Base-by-base conservation (phyloP, 2,888 invertebrate genomes). In the Epicampocera succincta region DNA sequence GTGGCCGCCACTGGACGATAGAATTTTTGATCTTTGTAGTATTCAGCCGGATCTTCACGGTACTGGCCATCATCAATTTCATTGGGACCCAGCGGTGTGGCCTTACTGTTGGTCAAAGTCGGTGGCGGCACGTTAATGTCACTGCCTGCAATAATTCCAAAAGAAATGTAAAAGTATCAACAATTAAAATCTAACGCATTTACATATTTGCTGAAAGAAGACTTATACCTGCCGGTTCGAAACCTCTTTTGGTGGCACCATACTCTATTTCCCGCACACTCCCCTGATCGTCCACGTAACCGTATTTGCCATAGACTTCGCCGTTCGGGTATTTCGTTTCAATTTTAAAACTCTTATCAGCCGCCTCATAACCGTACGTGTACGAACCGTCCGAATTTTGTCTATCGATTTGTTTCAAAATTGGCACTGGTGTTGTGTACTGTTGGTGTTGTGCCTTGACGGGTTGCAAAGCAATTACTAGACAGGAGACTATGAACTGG, bases 331-430 rank as follows among this genome's bases (percentile, higher is more conserved):
- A 95, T 90, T 96, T 97, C 0, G 96, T 96, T 90, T 97, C 97
- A 83, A 97, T 96, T 91, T 96, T 96, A 92, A 95, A 96, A 61
- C 95, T 94, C 11, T 96, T 96, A 87, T 97, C 97, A 0, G 96
- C 97, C 0, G 94, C 95, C 90, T 97, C 97, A 90, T 96, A 97
- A 0, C 96, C 97, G 87, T 95, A 97, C 86, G 96, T 96, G 91
- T 97, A 97, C 12, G 96, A 96, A 0, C 96, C 96, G 85, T 97
- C 96, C 84, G 96, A 96, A 89, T 96, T 96, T 90, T 96, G 96
- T 82, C 94, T 93, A 92, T 96, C 95, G 88, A 96, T 95, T 91
- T 96, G 96, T 89, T 96, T 95, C 63, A 96, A 92, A 88, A 96
- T 96, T 0, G 96, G 95, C 11, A 96, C 94, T 0, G 96, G 96